Evolutionary conservation across 2,888 invertebrate species (phyloP), one percentile per base, ranked within the genome.

Genomic region (Pollenia angustigena): DNA sequence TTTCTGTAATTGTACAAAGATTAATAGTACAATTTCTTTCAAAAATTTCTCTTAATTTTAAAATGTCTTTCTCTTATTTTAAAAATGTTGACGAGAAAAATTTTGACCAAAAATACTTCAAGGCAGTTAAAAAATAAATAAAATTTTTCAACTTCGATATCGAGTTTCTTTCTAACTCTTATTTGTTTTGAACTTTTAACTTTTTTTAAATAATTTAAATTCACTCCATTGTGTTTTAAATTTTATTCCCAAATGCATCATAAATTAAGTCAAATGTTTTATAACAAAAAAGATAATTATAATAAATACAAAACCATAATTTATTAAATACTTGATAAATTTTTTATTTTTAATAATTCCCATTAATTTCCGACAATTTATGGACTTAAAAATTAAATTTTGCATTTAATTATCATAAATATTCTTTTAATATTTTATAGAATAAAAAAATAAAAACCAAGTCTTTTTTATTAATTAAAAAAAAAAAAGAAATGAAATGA

Each of bases 291-390:
- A 72, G 71, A 54, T 64, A 72, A 72, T 72, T 81, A 68, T 81
- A 68, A 58, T 68, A 75, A 81, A 75, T 75, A 23, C 58, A 68
- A 81, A 81, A 60, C 66, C 56, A 68, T 81, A 81, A 75, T 81
- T 68, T 81, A 75, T 74, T 16, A 32, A 58, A 50, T 58, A 66
- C n/a, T 66, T 81, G 23, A 74, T 40, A 68, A 11, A 52, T 44
- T 66, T 71, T 72, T 72, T 46, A 18, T 79, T 11, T 56, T 40
- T 66, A 48, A 75, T 69, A 75, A 69, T 64, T 18, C 48, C 60
- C 80, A 69, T 75, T 81, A 69, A 80, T 80, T 54, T 85, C 12
- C 14, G 23, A 71, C 75, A 81, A 75, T 85, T 85, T 85, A 85
- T 85, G 60, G 14, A 62, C 84, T 32, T 50, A 54, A 52, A 58